Conservation (phyloP, 2,113 vertebrate species). For the Gobiocypris rarus region DNA sequence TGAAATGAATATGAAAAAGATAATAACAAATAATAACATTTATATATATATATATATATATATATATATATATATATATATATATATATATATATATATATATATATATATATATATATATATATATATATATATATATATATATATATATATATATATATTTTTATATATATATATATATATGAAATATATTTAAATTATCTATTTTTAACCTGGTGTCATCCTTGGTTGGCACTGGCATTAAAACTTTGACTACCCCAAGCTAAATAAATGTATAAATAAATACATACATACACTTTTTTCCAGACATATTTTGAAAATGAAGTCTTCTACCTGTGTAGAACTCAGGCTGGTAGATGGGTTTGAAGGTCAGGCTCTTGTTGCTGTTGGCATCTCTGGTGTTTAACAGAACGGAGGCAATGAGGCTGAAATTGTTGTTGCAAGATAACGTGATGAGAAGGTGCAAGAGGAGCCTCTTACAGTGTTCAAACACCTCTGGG, state of each 20-base stretch:
- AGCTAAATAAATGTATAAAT: background rate
- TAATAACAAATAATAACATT: too few relatives aligned
- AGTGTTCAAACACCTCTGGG: constrained; percentile 96
- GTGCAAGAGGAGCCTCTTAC: constrained; percentile 92
- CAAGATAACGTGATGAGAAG: constrained; percentile 93
- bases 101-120: too few relatives aligned
- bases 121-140: too few relatives aligned
- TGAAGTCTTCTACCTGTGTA: constrained; percentile 77
- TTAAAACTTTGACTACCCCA: background rate
- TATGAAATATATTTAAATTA: too few relatives aligned
- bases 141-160: too few relatives aligned
- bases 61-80: too few relatives aligned
- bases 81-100: too few relatives aligned
- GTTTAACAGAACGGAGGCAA: constrained; percentile 91
- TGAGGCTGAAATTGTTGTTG: constrained; percentile 90
- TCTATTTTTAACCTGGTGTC: background rate
- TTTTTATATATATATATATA: too few relatives aligned
- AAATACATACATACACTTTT: too few relatives aligned
- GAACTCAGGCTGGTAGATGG: constrained; percentile 87
- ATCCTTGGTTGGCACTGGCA: background rate
- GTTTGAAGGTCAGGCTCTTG: constrained; percentile 89
- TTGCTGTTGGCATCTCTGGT: constrained; percentile 89
- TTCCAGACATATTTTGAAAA: background rate
- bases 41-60: too few relatives aligned
- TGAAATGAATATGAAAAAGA: too few relatives aligned